Percentiles rank a stretch among this genome's conserved stretches.
Conservation (phyloP, 1,140 invertebrate species). For the Drosophila repletoides region DNA sequence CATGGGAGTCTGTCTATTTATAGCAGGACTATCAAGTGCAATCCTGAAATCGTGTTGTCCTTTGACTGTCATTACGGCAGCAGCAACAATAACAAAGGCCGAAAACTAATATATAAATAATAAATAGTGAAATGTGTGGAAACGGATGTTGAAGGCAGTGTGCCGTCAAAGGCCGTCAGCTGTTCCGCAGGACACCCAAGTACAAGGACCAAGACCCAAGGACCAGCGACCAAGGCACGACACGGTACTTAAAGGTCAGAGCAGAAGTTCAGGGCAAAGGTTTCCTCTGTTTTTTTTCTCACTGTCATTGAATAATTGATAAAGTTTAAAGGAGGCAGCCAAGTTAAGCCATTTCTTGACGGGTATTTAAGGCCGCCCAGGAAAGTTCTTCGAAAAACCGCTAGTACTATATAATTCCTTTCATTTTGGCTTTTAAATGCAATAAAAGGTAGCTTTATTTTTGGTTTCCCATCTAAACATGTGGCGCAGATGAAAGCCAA, state of each 20-base stretch:
- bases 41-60: constrained; percentile 22
- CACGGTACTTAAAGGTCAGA: constrained; percentile 48
- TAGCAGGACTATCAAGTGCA: no score
- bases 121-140: constrained; percentile 41
- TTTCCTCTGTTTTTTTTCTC: no score
- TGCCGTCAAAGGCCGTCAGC: constrained; percentile 30
- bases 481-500: constrained; percentile 12
- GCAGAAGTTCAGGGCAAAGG: constrained; percentile 68
- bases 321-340: constrained; percentile 48
- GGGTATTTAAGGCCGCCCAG: background rate
- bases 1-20: background rate
- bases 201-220: constrained; percentile 4
- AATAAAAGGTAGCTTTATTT: constrained; percentile 36
- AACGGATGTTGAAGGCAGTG: constrained; percentile 37
- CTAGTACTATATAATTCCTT: constrained; percentile 32
- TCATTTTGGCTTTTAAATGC: constrained; percentile 26
- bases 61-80: constrained; percentile 18
- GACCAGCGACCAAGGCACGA: background rate
- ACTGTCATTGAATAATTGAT: constrained; percentile 70
- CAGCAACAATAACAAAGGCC: constrained; percentile 6
- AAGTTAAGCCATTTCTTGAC: no score
- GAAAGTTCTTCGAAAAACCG: background rate
- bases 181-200: constrained; percentile 37
- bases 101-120: constrained; percentile 57
- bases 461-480: constrained; percentile 34